Evolutionary conservation across 2,113 vertebrate genomes (phyloP).

Genomic region (Rattus norvegicus): GRCr8 NC_086026.1:78869501-78870000

Average conservation of each 20-base stretch:
- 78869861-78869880: slow-evolving; percentile 19
- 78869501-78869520: neutral
- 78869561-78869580: neutral
- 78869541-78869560: neutral
- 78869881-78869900: neutral
- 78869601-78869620: neutral
- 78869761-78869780: slow-evolving; percentile 82
- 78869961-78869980: slow-evolving; percentile 32
- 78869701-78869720: slow-evolving; percentile 78
- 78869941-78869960: slow-evolving; percentile 32
- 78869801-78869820: slow-evolving; percentile 70
- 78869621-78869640: neutral
- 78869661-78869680: slow-evolving; percentile 69
- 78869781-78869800: slow-evolving; percentile 80
- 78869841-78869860: slow-evolving; percentile 54
- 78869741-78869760: slow-evolving; percentile 80
- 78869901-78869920: neutral
- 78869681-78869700: slow-evolving; percentile 75
- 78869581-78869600: neutral
- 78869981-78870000: neutral
- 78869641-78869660: neutral
- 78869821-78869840: slow-evolving; percentile 63
- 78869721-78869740: slow-evolving; percentile 76
- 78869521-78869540: neutral
- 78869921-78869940: neutral